phyloP scores from a whole-genome alignment of 2,888 invertebrate genomes.

The Noctua comes region DNA sequence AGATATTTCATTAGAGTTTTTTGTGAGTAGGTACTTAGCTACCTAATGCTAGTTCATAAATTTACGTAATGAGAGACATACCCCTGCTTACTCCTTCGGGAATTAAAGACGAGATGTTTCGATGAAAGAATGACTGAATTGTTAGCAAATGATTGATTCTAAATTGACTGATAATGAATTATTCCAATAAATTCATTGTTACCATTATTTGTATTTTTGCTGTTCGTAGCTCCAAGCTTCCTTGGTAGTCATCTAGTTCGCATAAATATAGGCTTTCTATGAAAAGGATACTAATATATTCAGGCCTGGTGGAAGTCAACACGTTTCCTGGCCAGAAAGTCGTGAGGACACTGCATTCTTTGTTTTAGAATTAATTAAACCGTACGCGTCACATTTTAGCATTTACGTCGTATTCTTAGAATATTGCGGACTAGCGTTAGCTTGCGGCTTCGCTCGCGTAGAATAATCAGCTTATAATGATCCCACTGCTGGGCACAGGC shows the following conservation, averaged over 20 bases:
- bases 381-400: slow-evolving; percentile 61
- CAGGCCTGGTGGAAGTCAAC: slow-evolving; percentile 47
- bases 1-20: not conserved
- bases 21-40: not conserved
- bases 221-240: not conserved
- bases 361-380: slow-evolving; percentile 56
- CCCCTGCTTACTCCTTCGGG: not conserved
- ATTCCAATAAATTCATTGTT: slow-evolving; percentile 7
- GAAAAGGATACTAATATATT: slow-evolving; percentile 44
- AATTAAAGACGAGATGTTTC: not conserved
- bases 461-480: not conserved
- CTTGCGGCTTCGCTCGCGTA: not conserved
- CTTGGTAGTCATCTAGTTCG: not conserved
- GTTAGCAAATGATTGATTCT: not conserved
- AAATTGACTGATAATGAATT: not conserved
- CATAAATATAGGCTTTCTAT: slow-evolving; percentile 28
- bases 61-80: not conserved
- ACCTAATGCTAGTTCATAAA: not conserved
- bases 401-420: slow-evolving; percentile 53
- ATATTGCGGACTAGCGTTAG: slow-evolving; percentile 14
- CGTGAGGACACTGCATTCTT: slow-evolving; percentile 63
- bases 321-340: slow-evolving; percentile 54
- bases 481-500: not conserved
- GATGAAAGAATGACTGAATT: not conserved
- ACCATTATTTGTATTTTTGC: not conserved